Percentiles rank a stretch among this genome's conserved stretches.
Conservation (phyloP, 1,140 invertebrate genomes). For the Cherax quadricarinatus region DNA sequence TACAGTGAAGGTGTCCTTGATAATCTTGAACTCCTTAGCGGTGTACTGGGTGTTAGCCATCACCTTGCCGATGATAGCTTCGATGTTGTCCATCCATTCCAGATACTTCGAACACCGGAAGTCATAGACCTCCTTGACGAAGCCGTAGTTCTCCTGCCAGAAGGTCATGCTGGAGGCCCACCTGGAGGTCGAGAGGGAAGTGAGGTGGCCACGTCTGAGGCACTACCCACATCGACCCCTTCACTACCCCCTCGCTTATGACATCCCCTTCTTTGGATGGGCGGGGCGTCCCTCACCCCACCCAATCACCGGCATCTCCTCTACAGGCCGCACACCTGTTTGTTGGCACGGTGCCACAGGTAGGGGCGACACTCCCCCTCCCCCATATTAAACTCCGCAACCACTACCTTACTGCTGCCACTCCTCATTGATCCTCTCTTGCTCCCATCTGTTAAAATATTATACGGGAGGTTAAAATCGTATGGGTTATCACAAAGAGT, state of each 20-base stretch:
- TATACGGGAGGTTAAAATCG: too few species aligned
- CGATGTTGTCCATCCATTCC: constrained; percentile 75
- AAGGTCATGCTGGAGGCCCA: constrained; percentile 72
- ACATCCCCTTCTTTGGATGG: constrained; percentile 30
- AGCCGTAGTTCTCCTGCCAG: constrained; percentile 74
- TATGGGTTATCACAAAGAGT: too few species aligned
- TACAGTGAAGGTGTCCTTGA: constrained; percentile 74
- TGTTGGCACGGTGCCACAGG: constrained; percentile 44
- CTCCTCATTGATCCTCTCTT: too few species aligned
- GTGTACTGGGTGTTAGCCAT: constrained; percentile 74
- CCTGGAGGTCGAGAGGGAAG: constrained; percentile 41
- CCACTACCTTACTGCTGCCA: too few species aligned
- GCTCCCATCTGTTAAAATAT: too few species aligned
- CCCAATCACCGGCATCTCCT: constrained; percentile 28
- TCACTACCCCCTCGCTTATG: background rate
- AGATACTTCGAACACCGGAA: constrained; percentile 73
- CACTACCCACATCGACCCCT: constrained; percentile 34
- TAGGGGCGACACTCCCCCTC: constrained; percentile 1
- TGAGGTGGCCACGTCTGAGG: background rate
- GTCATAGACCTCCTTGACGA: constrained; percentile 74
- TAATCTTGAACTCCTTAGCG: constrained; percentile 74
- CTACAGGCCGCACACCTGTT: constrained; percentile 53
- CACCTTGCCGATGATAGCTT: constrained; percentile 74
- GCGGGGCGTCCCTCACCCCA: constrained; percentile 28
- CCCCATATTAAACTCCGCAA: too few species aligned